Evolutionary conservation across 2,888 invertebrate genomes (phyloP).

Genomic region (Dione juno): DNA sequence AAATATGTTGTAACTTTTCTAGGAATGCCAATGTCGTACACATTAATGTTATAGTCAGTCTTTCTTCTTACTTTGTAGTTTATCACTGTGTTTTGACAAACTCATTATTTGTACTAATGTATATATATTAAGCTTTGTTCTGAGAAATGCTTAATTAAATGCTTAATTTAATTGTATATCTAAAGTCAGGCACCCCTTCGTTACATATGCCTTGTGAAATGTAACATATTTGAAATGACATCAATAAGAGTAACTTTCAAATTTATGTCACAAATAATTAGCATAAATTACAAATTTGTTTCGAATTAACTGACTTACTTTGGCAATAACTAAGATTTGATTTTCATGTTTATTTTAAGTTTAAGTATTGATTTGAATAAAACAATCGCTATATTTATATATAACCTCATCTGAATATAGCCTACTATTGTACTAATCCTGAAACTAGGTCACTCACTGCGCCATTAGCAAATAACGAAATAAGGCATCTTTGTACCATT

Average conservation of each 20-base stretch:
- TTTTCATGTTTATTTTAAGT: not conserved
- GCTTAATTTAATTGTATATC: no score
- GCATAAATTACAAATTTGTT: not conserved
- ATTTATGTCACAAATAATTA: no score
- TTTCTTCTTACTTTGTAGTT: slow-evolving; percentile 21
- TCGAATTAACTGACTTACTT: not conserved
- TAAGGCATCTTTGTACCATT: slow-evolving; percentile 2
- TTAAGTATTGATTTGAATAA: not conserved
- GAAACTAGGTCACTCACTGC: slow-evolving; percentile 19
- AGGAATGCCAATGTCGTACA: not conserved
- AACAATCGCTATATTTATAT: not conserved
- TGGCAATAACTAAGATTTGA: not conserved
- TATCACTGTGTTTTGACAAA: slow-evolving; percentile 7
- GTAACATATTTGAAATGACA: no score
- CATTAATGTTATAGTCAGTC: not conserved
- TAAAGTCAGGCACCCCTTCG: no score
- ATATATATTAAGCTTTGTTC: not conserved
- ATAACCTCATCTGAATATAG: slow-evolving; percentile 14
- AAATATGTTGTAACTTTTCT: not conserved
- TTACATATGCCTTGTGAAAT: no score
- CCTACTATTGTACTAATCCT: slow-evolving; percentile 8
- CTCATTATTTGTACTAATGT: not conserved
- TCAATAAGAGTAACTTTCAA: no score
- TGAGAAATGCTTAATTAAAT: no score
- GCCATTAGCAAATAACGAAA: slow-evolving; percentile 13